Base-by-base conservation (phyloP, 2,888 invertebrate genomes). In the Pachycephus smyrnensis region DNA sequence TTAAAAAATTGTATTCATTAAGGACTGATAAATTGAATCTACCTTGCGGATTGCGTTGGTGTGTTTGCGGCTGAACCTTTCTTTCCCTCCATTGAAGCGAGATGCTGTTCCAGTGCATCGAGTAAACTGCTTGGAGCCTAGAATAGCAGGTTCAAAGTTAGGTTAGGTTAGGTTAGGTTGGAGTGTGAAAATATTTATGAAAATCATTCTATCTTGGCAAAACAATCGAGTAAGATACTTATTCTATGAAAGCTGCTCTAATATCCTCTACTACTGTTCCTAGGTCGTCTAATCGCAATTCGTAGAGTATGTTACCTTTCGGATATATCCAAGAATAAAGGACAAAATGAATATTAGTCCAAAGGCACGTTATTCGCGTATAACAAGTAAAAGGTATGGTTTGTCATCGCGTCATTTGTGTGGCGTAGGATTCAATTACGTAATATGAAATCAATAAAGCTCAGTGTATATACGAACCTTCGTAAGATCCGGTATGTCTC, bases 401-500 rank as follows among this genome's bases (percentile, higher is more conserved):
- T 71, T 31, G 12, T 11, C 15, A 30, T 71, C 71, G 71, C 15
- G 12, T 30, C 12, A 11, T 71, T 15, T 71, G 15, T 23, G 6
- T 55, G 9, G 23, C 4, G 23, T 0, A 55, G 23, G 23, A 55
- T 55, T 55, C 6, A 2, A 6, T 55, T 55, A 55, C 40, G 40
- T 55, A 55, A 55, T 55, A 55, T 23, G 6, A 55, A 55, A 55
- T 55, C 40, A 55, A 55, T 55, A 55, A 55, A 55, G 2, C 23
- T 55, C 23, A 4, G 23, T 23, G 23, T 23, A 15, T 15, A 55
- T 71, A 80, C 82, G 81, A 91, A 94, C 94, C 93, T 98, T 98
- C 11, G 99, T 98, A 87, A 99, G 94, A 92, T 99, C 99, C 71
- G 99, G 99, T 92, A 99, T 99, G 91, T 99, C 99, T 40, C 98